These are phyloP conservation scores for Fulica atra DNA, from an alignment of 2,113 vertebrate species.

Conservation along the genomic window DNA sequence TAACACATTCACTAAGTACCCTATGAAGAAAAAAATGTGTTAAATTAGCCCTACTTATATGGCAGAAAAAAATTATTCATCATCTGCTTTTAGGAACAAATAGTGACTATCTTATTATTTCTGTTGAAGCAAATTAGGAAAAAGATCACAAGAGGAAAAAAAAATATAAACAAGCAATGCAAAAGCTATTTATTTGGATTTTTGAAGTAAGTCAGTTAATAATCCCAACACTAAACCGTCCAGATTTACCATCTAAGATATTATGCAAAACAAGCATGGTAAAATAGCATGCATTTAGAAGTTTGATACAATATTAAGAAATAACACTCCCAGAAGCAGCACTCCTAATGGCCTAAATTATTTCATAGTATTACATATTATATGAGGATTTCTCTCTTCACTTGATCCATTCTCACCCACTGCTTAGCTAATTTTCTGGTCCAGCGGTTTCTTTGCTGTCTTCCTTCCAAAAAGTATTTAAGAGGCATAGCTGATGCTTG, in stretches of 20 bases:
- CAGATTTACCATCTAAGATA: not conserved
- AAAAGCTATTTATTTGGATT: not conserved
- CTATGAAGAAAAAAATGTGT: not conserved
- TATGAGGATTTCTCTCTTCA: not conserved
- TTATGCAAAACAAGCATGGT: not conserved
- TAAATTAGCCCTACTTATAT: not conserved
- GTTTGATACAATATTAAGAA: not conserved
- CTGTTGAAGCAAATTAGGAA: not conserved
- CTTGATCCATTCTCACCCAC: not conserved
- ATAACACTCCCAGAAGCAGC: not conserved
- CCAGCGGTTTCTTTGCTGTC: not conserved
- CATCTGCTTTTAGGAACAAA: not conserved
- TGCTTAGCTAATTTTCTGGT: not conserved
- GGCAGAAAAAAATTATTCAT: not conserved
- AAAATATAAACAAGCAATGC: not conserved
- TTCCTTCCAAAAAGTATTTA: not conserved
- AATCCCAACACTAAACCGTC: not conserved
- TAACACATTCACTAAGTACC: not conserved
- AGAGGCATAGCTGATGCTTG: not conserved
- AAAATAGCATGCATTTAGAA: not conserved
- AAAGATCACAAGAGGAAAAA: not conserved
- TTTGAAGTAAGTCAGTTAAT: not conserved
- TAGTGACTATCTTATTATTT: not conserved
- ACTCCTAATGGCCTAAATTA: not conserved
- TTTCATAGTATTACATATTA: not conserved